Percentiles rank a stretch among this genome's conserved stretches.
phyloP scores from a whole-genome alignment of 2,888 invertebrate genomes.

The Blomia tropicalis region DNA sequence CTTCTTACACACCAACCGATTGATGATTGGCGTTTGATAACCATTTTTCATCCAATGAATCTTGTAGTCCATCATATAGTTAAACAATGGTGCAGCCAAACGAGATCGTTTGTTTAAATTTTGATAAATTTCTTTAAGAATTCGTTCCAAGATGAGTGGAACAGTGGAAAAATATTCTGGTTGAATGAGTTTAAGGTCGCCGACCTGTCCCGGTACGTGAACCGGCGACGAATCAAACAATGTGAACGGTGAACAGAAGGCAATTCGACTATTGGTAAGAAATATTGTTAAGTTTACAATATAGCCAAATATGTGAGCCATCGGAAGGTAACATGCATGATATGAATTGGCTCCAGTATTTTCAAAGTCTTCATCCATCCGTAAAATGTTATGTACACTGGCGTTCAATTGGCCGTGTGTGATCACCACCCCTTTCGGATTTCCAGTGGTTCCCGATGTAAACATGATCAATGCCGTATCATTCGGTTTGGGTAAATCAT shows the following conservation, averaged over 20 bases:
- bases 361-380: not conserved
- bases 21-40: conserved; percentile 17
- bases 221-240: conserved; percentile 36
- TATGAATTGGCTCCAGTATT: not conserved
- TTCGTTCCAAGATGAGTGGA: not conserved
- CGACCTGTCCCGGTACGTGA: conserved; percentile 80
- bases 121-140: conserved; percentile 7
- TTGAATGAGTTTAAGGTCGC: conserved; percentile 69
- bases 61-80: conserved; percentile 23
- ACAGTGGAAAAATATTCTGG: conserved; percentile 48
- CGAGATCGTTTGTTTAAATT: not conserved
- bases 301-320: conserved; percentile 17
- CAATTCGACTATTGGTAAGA: not conserved
- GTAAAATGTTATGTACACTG: not conserved
- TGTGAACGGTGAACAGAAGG: conserved; percentile 50
- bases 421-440: conserved; percentile 33
- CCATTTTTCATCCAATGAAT: conserved; percentile 17
- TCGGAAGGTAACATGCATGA: not conserved
- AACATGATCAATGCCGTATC: conserved; percentile 97
- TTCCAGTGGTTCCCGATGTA: conserved; percentile 54
- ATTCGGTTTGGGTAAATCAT: conserved; percentile 43
- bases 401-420: not conserved
- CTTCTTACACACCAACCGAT: conserved; percentile 30
- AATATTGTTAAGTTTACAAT: not conserved
- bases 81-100: conserved; percentile 15